Evolutionary conservation across 1,140 invertebrate genomes (phyloP), one percentile per base, ranked within the genome.

Genomic region (Delia radicum): DNA sequence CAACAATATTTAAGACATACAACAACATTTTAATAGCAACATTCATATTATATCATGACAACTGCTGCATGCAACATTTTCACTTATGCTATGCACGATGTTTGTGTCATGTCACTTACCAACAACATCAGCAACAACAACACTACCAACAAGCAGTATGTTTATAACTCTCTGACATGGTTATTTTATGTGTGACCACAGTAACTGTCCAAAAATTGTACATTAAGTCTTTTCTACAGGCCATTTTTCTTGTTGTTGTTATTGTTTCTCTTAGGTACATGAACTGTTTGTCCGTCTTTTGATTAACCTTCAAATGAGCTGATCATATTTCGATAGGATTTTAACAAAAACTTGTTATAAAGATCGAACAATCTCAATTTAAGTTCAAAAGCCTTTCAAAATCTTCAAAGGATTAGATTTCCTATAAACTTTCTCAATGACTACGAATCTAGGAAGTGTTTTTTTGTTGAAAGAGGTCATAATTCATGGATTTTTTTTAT

Each of bases 11-110:
- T 55, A 55, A 63, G 12, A 27, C 21, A 55, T 21, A 55, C 48
- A 69, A 69, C 65, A 69, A 29, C 65, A 69, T 69, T 69, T 69
- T 69, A 69, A 69, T 69, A 33, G 65, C n/a, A 69, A 69, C 65
- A 69, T 69, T 69, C 65, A 33, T 69, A 69, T 69, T 69, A 69
- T 69, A 69, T 69, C 65, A 69, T 69, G 65, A 69, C 65, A 69
- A 69, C 65, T 69, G 65, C 65, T 33, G 65, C 65, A 69, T 69
- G 65, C 65, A 69, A 69, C 65, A 37, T 69, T 69, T 69, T 69
- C 65, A 69, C 65, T 69, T 69, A 69, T 69, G 65, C 65, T 33
- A 33, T 69, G 65, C 65, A 69, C 65, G 65, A 69, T 69, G 65
- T 69, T 31, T 31, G 65, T 37, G 65, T 69, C 65, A 69, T 69